Percentiles rank a stretch among this genome's conserved stretches.
These are phyloP conservation scores for Alaudala cheleensis DNA, from an alignment of 2,113 vertebrate genomes.

Conservation along the genomic window DNA sequence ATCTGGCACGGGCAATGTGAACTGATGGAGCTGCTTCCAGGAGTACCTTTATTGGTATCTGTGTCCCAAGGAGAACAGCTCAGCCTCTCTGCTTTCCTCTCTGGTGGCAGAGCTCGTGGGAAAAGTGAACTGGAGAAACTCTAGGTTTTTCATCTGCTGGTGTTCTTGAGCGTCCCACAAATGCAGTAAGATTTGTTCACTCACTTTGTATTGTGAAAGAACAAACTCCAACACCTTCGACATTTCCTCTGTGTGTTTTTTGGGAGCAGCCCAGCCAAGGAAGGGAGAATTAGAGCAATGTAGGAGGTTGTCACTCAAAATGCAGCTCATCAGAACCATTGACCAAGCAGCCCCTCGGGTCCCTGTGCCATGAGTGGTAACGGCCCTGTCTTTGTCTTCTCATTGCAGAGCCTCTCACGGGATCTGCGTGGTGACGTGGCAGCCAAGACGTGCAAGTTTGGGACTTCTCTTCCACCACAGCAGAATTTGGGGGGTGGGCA, in stretches of 20 bases:
- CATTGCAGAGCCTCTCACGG: slow-evolving; percentile 62
- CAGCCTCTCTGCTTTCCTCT: neutral
- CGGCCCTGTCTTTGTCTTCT: neutral
- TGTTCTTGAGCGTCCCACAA: neutral
- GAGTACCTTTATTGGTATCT: slow-evolving; percentile 56
- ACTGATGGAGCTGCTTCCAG: neutral
- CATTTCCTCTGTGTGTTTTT: neutral
- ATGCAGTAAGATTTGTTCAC: neutral
- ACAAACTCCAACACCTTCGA: neutral
- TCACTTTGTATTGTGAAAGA: rapidly evolving
- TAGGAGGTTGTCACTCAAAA: neutral
- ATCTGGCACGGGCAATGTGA: slow-evolving; percentile 54
- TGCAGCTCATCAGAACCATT: neutral
- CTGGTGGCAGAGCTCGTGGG: neutral
- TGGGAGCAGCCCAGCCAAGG: neutral
- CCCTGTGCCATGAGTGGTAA: neutral
- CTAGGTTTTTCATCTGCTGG: neutral
- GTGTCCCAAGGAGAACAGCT: neutral
- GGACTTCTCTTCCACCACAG: slow-evolving; percentile 2
- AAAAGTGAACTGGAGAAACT: neutral
- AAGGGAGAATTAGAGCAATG: neutral
- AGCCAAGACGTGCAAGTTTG: slow-evolving; percentile 34
- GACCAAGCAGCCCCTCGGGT: neutral
- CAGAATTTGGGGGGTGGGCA: slow-evolving; percentile 51
- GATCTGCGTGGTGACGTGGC: slow-evolving; percentile 9